These are phyloP conservation scores for Lanius collurio DNA, from an alignment of 2,113 vertebrate genomes.

Conservation along the genomic window DNA sequence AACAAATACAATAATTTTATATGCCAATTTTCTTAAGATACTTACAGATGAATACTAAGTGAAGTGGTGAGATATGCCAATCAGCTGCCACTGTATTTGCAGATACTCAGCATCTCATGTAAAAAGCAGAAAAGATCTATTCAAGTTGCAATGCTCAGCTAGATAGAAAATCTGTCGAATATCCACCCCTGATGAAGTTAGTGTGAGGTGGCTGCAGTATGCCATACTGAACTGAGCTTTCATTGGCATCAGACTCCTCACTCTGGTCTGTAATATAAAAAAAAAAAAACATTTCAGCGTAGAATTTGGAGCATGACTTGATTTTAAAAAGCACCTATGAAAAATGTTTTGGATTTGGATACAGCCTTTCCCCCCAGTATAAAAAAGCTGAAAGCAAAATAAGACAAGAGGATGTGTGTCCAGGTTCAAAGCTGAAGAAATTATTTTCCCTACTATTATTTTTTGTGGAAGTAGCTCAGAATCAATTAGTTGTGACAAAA, in stretches of 20 bases:
- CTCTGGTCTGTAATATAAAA: neutral
- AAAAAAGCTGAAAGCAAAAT: neutral
- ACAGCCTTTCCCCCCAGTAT: neutral
- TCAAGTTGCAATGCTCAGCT: neutral
- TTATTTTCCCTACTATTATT: neutral
- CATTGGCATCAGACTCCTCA: neutral
- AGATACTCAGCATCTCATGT: neutral
- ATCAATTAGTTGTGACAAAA: neutral
- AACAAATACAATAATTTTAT: neutral
- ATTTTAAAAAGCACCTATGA: neutral
- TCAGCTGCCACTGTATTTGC: neutral
- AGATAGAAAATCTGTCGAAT: neutral
- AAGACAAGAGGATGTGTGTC: neutral
- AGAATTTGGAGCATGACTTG: neutral
- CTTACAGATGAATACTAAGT: neutral
- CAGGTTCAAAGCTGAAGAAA: neutral
- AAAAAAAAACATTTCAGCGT: neutral
- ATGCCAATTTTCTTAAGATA: neutral
- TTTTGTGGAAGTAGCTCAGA: neutral
- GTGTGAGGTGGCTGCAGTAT: neutral
- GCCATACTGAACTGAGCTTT: neutral
- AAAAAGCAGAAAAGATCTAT: neutral
- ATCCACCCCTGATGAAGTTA: neutral
- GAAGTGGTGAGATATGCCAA: neutral
- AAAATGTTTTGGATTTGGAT: neutral